Evolutionary conservation across 2,797 vertebrate genomes (phyloP), one percentile per base, ranked within the genome.

Genomic region (Alcedo quadribrachys): DNA sequence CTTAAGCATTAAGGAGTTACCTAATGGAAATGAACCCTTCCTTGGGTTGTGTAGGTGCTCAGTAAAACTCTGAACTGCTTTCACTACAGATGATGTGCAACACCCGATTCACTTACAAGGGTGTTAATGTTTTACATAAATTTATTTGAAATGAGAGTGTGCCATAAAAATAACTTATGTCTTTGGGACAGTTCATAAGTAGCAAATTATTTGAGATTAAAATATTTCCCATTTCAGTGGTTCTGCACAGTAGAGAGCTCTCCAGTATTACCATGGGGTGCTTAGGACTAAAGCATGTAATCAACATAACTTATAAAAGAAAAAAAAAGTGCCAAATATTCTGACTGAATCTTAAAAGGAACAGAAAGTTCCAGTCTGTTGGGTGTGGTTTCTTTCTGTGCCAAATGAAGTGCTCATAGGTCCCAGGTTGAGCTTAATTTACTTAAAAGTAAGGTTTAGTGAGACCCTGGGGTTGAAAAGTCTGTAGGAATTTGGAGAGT

Each of bases 201-300:
- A 63, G 18, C n/a, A 69, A 75, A 75, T 27, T 63, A 63, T 94
- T 94, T 83, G 66, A 91, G 54, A 85, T 58, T 43, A 80, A 87
- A 93, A 66, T 83, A 90, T 83, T 95, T 93, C 40, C 15, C 60
- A 87, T 78, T 61, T 46, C 35, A 76, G 35, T 25, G 35, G 40
- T 42, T 63, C 28, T 50, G 71, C 12, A 33, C 57, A 51, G 42
- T 4, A 40, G n/a, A 65, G 45, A 22, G 25, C 14, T 60, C 42
- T 55, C 25, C 3, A 5, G 22, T 67, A 60, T 62, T 18, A 10
- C 18, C 14, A 5, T 12, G n/a, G n/a, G 15, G 60, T 86, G 50
- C 50, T 67, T 48, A 74, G 58, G n/a, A 54, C 24, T 61, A 58
- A 75, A 75, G 37, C 24, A 12, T 24, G 20, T 74, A n/a, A 54